Percentiles rank a stretch among this genome's conserved stretches.
Conservation (phyloP, 2,113 vertebrate genomes). For the Hippocampus zosterae region DNA sequence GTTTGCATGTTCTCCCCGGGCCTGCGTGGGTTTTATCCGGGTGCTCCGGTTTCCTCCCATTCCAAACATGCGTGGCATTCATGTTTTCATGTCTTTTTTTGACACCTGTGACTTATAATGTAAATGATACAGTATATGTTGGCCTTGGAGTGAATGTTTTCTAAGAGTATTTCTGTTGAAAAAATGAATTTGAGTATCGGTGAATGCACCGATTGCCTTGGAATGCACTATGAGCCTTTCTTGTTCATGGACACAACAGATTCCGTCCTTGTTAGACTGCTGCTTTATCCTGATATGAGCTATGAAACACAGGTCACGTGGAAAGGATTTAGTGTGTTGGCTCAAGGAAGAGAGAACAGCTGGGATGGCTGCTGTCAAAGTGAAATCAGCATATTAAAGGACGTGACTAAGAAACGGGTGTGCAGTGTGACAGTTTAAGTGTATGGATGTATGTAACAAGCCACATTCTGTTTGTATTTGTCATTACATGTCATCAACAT, state of each 20-base stretch:
- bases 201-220: background rate
- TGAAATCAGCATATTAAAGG: slow-evolving; percentile 5
- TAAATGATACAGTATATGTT: background rate
- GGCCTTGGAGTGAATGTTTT: background rate
- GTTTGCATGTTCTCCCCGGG: too few species aligned
- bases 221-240: background rate
- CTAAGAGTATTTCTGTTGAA: background rate
- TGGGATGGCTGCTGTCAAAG: slow-evolving; percentile 10
- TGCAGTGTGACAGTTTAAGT: background rate
- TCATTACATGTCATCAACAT: background rate
- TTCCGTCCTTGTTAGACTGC: background rate
- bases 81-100: too few species aligned
- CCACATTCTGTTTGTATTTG: background rate
- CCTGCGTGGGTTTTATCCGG: too few species aligned
- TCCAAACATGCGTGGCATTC: too few species aligned
- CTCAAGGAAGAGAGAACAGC: slow-evolving; percentile 12
- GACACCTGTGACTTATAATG: background rate
- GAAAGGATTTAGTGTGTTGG: slow-evolving; percentile 11
- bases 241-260: background rate
- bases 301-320: slow-evolving; percentile 17
- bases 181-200: background rate
- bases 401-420: background rate
- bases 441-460: background rate
- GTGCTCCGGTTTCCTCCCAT: too few species aligned
- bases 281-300: slow-evolving; percentile 9